A percentile compares a stretch with the other conserved stretches of the same genome.
phyloP scores from a whole-genome alignment of 2,113 vertebrate species.

The Corynorhinus townsendii region DNA sequence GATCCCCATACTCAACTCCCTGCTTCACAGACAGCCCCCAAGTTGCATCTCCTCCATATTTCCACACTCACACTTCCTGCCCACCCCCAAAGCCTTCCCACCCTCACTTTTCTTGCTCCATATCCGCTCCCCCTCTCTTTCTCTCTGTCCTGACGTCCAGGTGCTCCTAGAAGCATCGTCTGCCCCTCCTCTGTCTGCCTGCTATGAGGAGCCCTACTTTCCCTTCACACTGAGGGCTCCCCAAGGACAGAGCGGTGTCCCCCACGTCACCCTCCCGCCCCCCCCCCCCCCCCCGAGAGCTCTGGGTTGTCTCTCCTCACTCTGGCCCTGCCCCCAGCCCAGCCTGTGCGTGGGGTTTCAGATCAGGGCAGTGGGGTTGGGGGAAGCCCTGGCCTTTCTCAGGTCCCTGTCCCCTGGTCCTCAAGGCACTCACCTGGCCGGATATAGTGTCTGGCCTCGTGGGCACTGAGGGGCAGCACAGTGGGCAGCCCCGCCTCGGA shows the following conservation, averaged over 20 bases:
- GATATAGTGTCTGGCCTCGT: slow-evolving; percentile 84
- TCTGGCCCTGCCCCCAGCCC: neutral
- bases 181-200: neutral
- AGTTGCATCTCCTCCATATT: neutral
- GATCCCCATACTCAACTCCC: neutral
- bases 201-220: no score
- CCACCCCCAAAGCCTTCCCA: neutral
- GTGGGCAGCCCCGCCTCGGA: slow-evolving; percentile 74
- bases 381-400: neutral
- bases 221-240: neutral
- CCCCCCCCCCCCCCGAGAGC: no score
- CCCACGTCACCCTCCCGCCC: no score
- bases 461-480: slow-evolving; percentile 82
- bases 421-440: slow-evolving; percentile 80
- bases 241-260: neutral
- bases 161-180: neutral
- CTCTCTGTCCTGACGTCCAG: neutral
- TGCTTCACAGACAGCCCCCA: neutral
- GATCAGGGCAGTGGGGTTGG: neutral
- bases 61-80: neutral
- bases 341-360: neutral
- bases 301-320: neutral
- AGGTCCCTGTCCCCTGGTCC: neutral
- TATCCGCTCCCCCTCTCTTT: neutral
- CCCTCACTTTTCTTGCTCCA: accelerated